Conservation (phyloP, 2,797 vertebrate genomes). For the Chelon labrosus region DNA sequence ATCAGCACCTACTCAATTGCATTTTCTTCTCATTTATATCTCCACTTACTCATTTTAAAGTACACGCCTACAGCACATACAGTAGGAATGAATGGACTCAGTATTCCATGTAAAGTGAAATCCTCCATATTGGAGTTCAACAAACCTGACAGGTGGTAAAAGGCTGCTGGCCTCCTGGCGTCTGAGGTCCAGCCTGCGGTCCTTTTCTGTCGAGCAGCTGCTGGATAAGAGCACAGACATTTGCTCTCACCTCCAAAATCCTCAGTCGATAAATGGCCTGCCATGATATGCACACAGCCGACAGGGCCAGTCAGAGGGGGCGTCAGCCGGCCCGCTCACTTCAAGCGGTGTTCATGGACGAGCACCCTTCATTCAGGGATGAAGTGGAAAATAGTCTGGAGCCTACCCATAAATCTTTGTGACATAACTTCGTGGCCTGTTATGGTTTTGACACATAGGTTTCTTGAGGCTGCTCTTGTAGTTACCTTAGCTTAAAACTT, state of each 20-base stretch:
- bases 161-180: slow-evolving; percentile 11
- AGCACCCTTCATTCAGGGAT: slow-evolving; percentile 39
- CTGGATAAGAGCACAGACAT: slow-evolving; percentile 27
- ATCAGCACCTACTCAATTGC: neutral
- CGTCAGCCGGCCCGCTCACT: slow-evolving; percentile 29
- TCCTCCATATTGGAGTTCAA: neutral
- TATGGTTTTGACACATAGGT: slow-evolving; percentile 28
- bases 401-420: slow-evolving; percentile 43
- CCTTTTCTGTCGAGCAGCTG: slow-evolving; percentile 14
- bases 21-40: neutral
- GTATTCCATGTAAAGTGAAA: too few relatives aligned
- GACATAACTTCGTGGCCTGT: slow-evolving; percentile 37
- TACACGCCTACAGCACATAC: too few relatives aligned
- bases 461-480: slow-evolving; percentile 18
- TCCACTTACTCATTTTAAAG: neutral
- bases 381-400: slow-evolving; percentile 40
- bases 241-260: slow-evolving; percentile 40
- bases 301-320: slow-evolving; percentile 31
- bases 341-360: slow-evolving; percentile 43
- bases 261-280: slow-evolving; percentile 37
- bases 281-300: slow-evolving; percentile 29
- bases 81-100: too few relatives aligned
- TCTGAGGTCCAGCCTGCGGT: slow-evolving; percentile 8
- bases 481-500: slow-evolving; percentile 1
- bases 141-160: neutral